Conservation (phyloP, 2,797 vertebrate species). For the Falco naumanni region DNA sequence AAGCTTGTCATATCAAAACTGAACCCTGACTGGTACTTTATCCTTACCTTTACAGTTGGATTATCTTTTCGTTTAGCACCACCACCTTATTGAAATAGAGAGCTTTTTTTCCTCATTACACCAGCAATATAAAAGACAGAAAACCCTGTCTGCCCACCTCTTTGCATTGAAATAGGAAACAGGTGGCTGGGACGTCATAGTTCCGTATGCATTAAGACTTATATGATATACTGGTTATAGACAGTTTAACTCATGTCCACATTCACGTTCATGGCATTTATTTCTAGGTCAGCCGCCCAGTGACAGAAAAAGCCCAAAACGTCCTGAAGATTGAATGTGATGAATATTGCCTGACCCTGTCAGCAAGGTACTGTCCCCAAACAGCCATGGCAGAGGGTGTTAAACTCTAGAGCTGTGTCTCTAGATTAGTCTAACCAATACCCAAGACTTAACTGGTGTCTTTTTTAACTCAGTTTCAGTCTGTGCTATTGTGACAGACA, state of each 20-base stretch:
- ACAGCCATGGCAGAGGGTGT: background rate
- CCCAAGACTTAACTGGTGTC: background rate
- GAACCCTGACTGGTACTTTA: background rate
- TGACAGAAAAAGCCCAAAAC: conserved; percentile 86
- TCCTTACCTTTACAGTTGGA: background rate
- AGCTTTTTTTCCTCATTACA: background rate
- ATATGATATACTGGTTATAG: background rate
- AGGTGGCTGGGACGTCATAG: background rate
- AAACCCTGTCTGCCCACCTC: background rate
- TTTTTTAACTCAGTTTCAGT: background rate
- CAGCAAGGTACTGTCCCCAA: conserved; percentile 84
- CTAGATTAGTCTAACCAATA: background rate
- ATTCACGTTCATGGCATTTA: conserved; percentile 21
- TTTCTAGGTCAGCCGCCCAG: conserved; percentile 88
- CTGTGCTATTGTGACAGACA: background rate
- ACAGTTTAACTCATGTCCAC: background rate
- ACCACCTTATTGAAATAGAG: background rate
- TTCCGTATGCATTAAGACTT: background rate
- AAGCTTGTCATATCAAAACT: background rate
- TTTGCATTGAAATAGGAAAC: background rate
- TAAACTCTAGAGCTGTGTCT: background rate
- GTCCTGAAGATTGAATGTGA: conserved; percentile 88
- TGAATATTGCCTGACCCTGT: conserved; percentile 87
- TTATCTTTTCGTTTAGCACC: background rate
- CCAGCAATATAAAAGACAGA: background rate